Conservation (phyloP, 2,113 vertebrate genomes). For the Cyanoramphus novaezelandiae region DNA sequence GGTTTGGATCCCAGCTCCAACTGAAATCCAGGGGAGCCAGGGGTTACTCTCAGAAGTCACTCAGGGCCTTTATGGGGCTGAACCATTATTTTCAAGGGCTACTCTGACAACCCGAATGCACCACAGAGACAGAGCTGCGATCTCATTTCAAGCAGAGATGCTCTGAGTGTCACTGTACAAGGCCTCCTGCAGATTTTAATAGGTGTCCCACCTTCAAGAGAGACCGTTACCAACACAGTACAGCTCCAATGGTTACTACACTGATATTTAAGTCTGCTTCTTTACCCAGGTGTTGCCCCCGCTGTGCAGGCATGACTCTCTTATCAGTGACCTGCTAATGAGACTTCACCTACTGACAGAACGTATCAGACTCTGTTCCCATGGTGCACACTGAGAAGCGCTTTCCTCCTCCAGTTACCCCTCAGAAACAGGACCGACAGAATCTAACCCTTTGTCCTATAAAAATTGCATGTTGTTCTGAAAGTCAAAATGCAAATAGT, state of each 20-base stretch:
- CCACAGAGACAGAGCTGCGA: neutral
- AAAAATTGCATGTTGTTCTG: constrained; percentile 9
- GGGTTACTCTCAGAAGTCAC: neutral
- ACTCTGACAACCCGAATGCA: neutral
- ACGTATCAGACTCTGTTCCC: neutral
- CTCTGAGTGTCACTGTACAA: neutral
- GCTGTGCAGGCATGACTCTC: neutral
- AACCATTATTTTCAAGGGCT: neutral
- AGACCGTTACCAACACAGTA: neutral
- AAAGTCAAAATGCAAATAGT: constrained; percentile 51
- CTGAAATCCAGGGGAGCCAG: neutral
- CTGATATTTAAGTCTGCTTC: neutral
- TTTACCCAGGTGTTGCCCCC: neutral
- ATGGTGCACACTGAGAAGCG: neutral
- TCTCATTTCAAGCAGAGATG: neutral
- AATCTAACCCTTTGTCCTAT: neutral
- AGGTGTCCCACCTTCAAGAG: neutral
- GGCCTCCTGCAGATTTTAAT: neutral
- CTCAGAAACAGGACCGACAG: neutral
- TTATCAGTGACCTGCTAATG: neutral
- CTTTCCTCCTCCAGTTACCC: neutral
- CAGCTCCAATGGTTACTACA: neutral
- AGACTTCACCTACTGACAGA: neutral
- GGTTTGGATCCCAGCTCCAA: neutral
- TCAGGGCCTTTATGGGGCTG: neutral